A percentile compares a stretch with the other conserved stretches of the same genome.
These are phyloP conservation scores for Dynastes tityus DNA, from an alignment of 2,888 invertebrate genomes.

Conservation along the genomic window DNA sequence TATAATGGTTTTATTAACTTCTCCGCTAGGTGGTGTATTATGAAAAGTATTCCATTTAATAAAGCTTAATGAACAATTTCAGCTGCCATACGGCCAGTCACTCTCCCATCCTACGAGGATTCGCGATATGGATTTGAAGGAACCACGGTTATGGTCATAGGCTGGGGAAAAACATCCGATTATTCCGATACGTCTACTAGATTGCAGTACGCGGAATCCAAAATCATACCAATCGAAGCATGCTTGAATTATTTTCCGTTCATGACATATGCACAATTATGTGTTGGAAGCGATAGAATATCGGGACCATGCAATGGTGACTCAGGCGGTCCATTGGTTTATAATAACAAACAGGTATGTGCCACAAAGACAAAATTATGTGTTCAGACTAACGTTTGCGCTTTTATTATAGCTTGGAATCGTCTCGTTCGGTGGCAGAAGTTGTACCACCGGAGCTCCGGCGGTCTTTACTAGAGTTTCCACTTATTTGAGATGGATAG, in stretches of 20 bases:
- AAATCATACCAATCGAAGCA: constrained; percentile 33
- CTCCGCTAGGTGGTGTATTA: too few species aligned
- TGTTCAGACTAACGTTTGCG: not conserved
- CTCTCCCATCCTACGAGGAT: constrained; percentile 41
- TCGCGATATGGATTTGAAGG: constrained; percentile 38
- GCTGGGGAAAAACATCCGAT: constrained; percentile 51
- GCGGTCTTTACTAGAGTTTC: constrained; percentile 48
- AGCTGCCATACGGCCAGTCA: constrained; percentile 45
- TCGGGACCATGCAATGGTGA: constrained; percentile 49
- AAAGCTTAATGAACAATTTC: too few species aligned
- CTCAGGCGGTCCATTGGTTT: constrained; percentile 45
- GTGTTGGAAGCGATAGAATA: constrained; percentile 27
- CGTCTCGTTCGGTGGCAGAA: constrained; percentile 46
- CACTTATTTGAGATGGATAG: constrained; percentile 46
- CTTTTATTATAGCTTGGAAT: constrained; percentile 45
- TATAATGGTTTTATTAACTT: too few species aligned
- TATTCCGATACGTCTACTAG: constrained; percentile 37
- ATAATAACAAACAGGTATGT: constrained; percentile 42
- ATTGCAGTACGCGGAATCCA: constrained; percentile 42
- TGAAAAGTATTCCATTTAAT: too few species aligned
- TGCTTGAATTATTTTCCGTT: constrained; percentile 28
- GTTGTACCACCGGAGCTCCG: constrained; percentile 44
- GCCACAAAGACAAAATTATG: not conserved
- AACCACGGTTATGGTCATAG: constrained; percentile 42
- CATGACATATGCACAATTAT: constrained; percentile 40